Percentiles rank a stretch among this genome's conserved stretches.
Conservation (phyloP, 2,113 vertebrate genomes). For the Lepisosteus osseus region DNA sequence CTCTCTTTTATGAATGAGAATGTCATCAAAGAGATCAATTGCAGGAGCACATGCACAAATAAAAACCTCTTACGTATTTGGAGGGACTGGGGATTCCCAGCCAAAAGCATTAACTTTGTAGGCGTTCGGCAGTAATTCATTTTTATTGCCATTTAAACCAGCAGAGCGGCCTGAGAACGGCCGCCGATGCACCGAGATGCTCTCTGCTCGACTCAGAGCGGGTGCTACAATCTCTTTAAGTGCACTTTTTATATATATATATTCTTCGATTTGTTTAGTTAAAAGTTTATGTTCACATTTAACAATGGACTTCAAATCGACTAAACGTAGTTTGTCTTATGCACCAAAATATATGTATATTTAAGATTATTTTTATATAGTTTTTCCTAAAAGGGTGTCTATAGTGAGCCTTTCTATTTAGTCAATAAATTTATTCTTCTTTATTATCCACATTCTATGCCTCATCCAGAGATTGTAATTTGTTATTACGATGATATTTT, state of each 20-base stretch:
- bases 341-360: not conserved
- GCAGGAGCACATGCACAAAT: slow-evolving; percentile 92
- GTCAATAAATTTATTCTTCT: too few species aligned
- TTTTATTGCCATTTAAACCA: slow-evolving; percentile 96
- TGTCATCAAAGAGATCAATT: slow-evolving; percentile 95
- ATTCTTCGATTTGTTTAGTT: not conserved
- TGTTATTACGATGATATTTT: too few species aligned
- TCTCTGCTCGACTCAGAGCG: slow-evolving; percentile 39
- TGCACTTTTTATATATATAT: not conserved
- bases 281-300: not conserved
- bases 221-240: slow-evolving; percentile 12
- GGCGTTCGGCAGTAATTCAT: slow-evolving; percentile 92
- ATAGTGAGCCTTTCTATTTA: too few species aligned
- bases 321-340: not conserved
- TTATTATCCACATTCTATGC: too few species aligned
- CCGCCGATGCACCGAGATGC: slow-evolving; percentile 34
- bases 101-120: slow-evolving; percentile 81
- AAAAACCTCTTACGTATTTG: slow-evolving; percentile 92
- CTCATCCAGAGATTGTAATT: too few species aligned
- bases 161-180: slow-evolving; percentile 72
- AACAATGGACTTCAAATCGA: too few species aligned
- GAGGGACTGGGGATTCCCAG: slow-evolving; percentile 73
- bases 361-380: too few species aligned
- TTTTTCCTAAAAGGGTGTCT: too few species aligned
- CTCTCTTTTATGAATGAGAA: slow-evolving; percentile 90